These are phyloP conservation scores for Regulus satrapa DNA, from an alignment of 2,113 vertebrate species.

Conservation along the genomic window DNA sequence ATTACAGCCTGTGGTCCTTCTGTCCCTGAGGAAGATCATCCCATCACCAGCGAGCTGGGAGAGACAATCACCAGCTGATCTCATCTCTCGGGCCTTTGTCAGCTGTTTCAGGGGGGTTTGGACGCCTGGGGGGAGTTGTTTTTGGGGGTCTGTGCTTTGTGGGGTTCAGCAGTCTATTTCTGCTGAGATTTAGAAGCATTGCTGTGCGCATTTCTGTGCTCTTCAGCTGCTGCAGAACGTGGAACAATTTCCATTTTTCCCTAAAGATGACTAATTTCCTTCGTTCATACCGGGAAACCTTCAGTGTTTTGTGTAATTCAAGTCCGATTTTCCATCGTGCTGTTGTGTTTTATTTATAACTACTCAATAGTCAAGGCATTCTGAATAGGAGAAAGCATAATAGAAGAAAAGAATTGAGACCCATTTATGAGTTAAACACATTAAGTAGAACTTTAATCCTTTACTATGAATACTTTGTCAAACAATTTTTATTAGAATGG, in stretches of 20 bases:
- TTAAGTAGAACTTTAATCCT: neutral
- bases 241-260: neutral
- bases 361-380: neutral
- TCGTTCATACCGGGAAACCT: neutral
- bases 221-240: neutral
- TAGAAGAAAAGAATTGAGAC: neutral
- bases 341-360: neutral
- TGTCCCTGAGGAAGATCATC: conserved; percentile 40
- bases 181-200: neutral
- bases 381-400: neutral
- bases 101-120: neutral
- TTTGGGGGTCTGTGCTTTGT: neutral
- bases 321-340: neutral
- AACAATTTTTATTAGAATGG: neutral
- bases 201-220: neutral
- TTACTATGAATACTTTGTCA: neutral
- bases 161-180: neutral
- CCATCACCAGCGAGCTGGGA: neutral
- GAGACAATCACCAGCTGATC: neutral
- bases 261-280: neutral
- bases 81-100: neutral
- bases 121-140: neutral
- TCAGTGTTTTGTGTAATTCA: neutral
- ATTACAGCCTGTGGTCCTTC: conserved; percentile 75
- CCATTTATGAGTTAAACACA: neutral